Evolutionary conservation across 2,888 invertebrate genomes (phyloP).

Genomic region (Hydropsyche betteni): DNA sequence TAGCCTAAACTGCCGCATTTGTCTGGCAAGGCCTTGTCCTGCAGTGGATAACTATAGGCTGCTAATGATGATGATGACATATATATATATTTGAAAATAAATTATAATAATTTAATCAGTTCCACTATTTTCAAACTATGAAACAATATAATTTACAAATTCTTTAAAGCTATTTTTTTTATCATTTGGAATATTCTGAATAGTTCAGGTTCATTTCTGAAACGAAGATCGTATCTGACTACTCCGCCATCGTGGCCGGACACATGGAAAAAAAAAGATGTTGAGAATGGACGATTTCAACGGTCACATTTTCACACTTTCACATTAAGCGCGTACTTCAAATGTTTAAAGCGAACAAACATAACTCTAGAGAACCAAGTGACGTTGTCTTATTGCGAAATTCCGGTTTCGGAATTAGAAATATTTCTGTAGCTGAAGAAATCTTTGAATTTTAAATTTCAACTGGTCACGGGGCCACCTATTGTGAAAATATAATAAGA

Average conservation of each 20-base stretch:
- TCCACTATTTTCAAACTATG: too few species aligned
- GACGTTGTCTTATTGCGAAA: not conserved
- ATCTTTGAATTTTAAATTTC: constrained; percentile 42
- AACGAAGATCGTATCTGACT: not conserved
- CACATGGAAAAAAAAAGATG: not conserved
- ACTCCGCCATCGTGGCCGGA: too few species aligned
- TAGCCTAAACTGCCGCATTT: too few species aligned
- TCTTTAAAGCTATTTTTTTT: constrained; percentile 41
- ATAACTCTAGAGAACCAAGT: not conserved
- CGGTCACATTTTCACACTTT: constrained; percentile 36
- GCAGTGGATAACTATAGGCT: too few species aligned
- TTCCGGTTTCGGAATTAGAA: constrained; percentile 35
- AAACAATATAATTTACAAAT: too few species aligned
- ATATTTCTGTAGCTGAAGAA: constrained; percentile 39
- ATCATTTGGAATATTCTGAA: constrained; percentile 33
- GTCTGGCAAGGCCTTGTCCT: too few species aligned
- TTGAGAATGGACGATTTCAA: constrained; percentile 35
- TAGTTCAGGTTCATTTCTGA: constrained; percentile 28
- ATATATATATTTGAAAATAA: too few species aligned
- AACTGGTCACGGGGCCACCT: constrained; percentile 34
- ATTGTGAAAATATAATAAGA: constrained; percentile 29
- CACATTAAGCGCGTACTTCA: constrained; percentile 6
- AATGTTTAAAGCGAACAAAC: not conserved
- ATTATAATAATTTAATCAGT: too few species aligned
- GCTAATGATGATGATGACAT: too few species aligned